Conservation (phyloP, 1,140 invertebrate genomes). For the Lepidurus arcticus region DNA sequence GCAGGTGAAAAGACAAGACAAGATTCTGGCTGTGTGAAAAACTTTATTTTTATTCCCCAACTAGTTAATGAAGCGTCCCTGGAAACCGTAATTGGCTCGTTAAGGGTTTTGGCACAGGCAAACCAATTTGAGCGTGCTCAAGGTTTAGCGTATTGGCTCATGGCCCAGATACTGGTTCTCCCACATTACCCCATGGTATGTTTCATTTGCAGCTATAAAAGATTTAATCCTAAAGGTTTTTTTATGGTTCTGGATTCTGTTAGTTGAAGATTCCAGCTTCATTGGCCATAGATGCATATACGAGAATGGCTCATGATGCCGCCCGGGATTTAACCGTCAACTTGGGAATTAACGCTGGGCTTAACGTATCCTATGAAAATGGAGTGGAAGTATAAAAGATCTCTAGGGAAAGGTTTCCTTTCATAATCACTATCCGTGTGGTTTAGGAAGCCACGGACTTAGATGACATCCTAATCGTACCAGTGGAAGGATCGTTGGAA, state of each 20-base stretch:
- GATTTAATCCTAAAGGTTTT: not conserved
- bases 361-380: not conserved
- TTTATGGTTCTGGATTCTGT: not conserved
- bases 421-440: not conserved
- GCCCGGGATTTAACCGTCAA: not conserved
- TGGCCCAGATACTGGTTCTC: not conserved
- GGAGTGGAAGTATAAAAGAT: not conserved
- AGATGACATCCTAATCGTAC: not conserved
- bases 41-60: not conserved
- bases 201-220: not conserved
- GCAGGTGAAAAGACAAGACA: not conserved
- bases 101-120: not conserved
- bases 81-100: not conserved
- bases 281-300: not conserved
- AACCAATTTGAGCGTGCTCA: slow-evolving; percentile 11
- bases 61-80: slow-evolving; percentile 18
- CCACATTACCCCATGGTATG: not conserved
- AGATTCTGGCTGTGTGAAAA: not conserved
- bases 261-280: not conserved
- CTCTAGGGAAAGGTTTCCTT: not conserved
- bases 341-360: not conserved
- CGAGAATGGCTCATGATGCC: slow-evolving; percentile 3
- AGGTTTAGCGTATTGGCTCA: not conserved
- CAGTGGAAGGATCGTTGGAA: not conserved
- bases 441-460: not conserved